Evolutionary conservation across 2,113 vertebrate genomes (phyloP).

Genomic region (Chaetura pelagica): DNA sequence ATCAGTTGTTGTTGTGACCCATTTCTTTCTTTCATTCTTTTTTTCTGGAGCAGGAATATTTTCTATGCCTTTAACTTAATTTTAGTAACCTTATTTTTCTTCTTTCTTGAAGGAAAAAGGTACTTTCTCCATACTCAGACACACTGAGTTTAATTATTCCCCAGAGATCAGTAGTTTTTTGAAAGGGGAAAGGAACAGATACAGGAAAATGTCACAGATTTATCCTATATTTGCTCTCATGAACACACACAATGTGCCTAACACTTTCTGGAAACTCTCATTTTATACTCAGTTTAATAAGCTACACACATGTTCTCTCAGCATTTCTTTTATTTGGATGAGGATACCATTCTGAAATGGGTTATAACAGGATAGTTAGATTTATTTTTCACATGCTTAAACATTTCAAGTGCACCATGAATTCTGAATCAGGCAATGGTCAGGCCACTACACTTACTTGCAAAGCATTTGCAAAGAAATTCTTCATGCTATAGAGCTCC

Average conservation of each 20-base stretch:
- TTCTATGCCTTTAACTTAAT: neutral
- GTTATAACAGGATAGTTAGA: neutral
- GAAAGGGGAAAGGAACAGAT: neutral
- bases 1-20: neutral
- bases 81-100: neutral
- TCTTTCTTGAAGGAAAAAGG: neutral
- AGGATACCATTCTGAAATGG: neutral
- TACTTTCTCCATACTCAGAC: neutral
- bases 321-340: neutral
- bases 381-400: neutral
- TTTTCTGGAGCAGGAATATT: neutral
- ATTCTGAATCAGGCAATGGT: neutral
- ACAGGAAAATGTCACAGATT: neutral
- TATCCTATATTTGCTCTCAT: neutral
- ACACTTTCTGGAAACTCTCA: neutral
- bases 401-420: constrained; percentile 2
- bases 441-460: neutral
- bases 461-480: neutral
- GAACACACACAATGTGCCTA: neutral
- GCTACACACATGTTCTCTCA: neutral
- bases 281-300: neutral
- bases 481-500: neutral
- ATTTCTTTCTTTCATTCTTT: neutral
- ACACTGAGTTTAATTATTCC: neutral
- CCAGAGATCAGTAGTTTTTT: neutral